A percentile compares a stretch with the other conserved stretches of the same genome.
Evolutionary conservation across 2,888 invertebrate species (phyloP).

Genomic region (Polymixis lichenea): DNA sequence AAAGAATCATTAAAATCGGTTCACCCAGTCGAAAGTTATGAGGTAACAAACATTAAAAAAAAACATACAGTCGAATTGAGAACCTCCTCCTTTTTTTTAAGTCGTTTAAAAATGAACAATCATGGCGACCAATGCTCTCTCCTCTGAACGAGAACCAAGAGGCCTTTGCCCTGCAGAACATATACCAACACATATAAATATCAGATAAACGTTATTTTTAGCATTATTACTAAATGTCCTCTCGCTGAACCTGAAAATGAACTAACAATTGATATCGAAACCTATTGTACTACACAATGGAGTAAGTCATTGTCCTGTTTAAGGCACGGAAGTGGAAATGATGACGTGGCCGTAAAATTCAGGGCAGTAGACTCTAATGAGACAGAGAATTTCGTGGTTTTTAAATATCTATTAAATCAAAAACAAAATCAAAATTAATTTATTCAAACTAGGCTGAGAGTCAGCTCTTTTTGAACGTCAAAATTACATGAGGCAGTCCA

Average conservation of each 20-base stretch:
- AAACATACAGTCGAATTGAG: too few relatives aligned
- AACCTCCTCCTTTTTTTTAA: too few relatives aligned
- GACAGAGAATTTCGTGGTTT: too few relatives aligned
- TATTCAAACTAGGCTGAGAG: too few relatives aligned
- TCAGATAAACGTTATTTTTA: constrained; percentile 14
- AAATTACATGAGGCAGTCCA: too few relatives aligned
- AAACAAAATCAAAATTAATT: too few relatives aligned
- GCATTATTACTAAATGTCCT: constrained; percentile 10
- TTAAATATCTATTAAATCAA: too few relatives aligned
- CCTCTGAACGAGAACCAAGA: neutral
- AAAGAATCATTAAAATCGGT: too few relatives aligned
- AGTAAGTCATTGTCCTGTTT: neutral
- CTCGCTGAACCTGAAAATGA: constrained; percentile 12
- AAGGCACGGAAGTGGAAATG: neutral
- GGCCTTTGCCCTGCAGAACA: neutral
- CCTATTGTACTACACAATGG: neutral
- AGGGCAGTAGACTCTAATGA: neutral
- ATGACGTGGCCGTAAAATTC: neutral
- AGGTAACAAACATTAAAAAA: too few relatives aligned
- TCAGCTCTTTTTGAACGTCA: too few relatives aligned
- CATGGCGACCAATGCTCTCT: neutral
- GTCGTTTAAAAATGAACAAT: too few relatives aligned
- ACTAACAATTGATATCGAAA: constrained; percentile 5
- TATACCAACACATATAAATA: neutral
- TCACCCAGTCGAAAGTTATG: too few relatives aligned